Percentiles rank a stretch among this genome's conserved stretches.
These are phyloP conservation scores for Nymphalis c-album DNA, from an alignment of 2,888 invertebrate genomes.

Conservation along the genomic window DNA sequence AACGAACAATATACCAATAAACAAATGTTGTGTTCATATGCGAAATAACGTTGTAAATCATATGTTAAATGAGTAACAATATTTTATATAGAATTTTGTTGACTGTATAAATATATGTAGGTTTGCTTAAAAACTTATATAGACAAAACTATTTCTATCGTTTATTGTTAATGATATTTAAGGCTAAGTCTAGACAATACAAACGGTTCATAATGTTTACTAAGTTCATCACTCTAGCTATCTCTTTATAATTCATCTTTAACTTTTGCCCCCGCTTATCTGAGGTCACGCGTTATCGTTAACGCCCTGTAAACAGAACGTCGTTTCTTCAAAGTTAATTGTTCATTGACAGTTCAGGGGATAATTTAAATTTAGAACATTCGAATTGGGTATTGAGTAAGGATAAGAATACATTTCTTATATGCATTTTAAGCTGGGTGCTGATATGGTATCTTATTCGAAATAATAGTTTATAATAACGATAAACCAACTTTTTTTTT, in stretches of 20 bases:
- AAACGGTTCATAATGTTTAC: slow-evolving; percentile 44
- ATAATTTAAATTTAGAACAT: slow-evolving; percentile 47
- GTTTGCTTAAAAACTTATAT: background rate
- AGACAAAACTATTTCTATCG: slow-evolving; percentile 1
- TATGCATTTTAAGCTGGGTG: background rate
- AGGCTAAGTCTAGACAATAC: slow-evolving; percentile 44
- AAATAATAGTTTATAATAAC: too few relatives aligned
- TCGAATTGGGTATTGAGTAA: slow-evolving; percentile 15
- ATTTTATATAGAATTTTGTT: too few relatives aligned
- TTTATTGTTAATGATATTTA: slow-evolving; percentile 35
- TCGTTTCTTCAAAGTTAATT: slow-evolving; percentile 58
- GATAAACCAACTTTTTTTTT: too few relatives aligned
- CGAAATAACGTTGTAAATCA: too few relatives aligned
- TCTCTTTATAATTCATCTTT: slow-evolving; percentile 68
- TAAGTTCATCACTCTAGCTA: slow-evolving; percentile 74
- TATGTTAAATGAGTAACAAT: too few relatives aligned
- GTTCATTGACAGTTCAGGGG: slow-evolving; percentile 62
- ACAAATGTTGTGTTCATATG: too few relatives aligned
- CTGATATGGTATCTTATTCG: too few relatives aligned
- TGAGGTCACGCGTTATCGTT: slow-evolving; percentile 54
- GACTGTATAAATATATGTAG: too few relatives aligned
- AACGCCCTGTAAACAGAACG: slow-evolving; percentile 57
- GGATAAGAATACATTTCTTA: background rate
- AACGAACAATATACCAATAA: too few relatives aligned
- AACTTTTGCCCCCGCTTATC: slow-evolving; percentile 70